phyloP scores from a whole-genome alignment of 2,113 vertebrate genomes.

The Smithornis capensis region DNA sequence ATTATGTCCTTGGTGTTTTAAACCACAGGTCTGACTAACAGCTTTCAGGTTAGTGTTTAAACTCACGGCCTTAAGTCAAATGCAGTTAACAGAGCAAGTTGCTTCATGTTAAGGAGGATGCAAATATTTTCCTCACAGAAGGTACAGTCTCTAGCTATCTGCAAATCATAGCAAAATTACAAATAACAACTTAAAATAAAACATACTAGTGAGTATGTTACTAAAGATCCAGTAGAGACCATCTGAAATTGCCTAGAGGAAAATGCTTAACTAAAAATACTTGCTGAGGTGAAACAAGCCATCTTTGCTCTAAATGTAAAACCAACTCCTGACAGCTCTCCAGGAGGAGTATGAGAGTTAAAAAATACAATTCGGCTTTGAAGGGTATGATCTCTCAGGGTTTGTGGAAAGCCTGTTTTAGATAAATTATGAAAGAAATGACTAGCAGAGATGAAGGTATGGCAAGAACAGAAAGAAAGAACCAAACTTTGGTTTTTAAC shows the following conservation, averaged over 20 bases:
- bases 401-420: not conserved
- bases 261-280: constrained; percentile 21
- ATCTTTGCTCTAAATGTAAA: constrained; percentile 11
- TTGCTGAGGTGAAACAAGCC: not conserved
- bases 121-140: not conserved
- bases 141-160: constrained; percentile 12
- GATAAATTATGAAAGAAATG: constrained; percentile 21
- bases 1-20: not conserved
- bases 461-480: not conserved
- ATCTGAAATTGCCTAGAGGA: not conserved
- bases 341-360: not conserved
- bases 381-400: not conserved
- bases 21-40: not conserved
- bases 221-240: constrained; percentile 20
- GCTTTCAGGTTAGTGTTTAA: constrained; percentile 5
- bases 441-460: not conserved
- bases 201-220: not conserved
- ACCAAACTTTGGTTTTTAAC: not conserved
- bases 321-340: constrained; percentile 6
- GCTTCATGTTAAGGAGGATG: not conserved
- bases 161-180: constrained; percentile 17
- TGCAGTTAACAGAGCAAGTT: not conserved
- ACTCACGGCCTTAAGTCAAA: not conserved
- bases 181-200: constrained; percentile 19
- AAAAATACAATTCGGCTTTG: not conserved